Evolutionary conservation across 2,113 vertebrate species (phyloP).

Genomic region (Peromyscus maniculatus): DNA sequence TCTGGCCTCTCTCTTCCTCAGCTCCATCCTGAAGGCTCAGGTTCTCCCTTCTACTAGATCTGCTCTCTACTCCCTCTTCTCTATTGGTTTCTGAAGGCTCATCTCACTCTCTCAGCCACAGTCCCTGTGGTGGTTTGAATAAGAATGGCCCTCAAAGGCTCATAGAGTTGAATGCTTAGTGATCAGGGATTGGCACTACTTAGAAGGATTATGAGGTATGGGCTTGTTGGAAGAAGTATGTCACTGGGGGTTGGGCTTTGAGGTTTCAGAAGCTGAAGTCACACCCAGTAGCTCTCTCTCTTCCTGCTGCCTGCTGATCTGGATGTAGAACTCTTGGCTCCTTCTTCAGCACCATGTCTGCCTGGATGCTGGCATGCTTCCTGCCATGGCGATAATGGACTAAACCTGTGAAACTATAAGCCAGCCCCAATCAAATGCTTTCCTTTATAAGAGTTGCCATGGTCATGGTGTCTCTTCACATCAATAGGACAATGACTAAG

Average conservation of each 20-base stretch:
- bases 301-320: not conserved
- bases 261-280: not conserved
- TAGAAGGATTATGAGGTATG: not conserved
- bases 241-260: not conserved
- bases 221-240: not conserved
- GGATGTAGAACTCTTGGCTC: not conserved
- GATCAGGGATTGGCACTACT: not conserved
- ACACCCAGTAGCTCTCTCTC: not conserved
- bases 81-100: not conserved
- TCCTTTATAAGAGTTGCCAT: not conserved
- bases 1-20: not conserved
- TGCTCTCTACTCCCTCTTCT: not conserved
- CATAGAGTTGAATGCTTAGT: not conserved
- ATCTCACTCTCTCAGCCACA: not conserved
- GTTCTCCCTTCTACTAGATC: not conserved
- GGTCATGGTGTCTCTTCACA: not conserved
- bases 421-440: not conserved
- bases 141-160: too few relatives aligned
- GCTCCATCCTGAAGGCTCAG: not conserved
- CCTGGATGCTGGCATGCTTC: not conserved
- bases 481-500: not conserved
- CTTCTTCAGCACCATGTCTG: not conserved
- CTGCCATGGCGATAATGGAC: not conserved
- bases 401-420: not conserved
- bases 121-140: not conserved